Percentiles rank a stretch among this genome's conserved stretches.
These are phyloP conservation scores for Ficedula albicollis DNA, from an alignment of 2,797 vertebrate species.

Conservation along the genomic window DNA sequence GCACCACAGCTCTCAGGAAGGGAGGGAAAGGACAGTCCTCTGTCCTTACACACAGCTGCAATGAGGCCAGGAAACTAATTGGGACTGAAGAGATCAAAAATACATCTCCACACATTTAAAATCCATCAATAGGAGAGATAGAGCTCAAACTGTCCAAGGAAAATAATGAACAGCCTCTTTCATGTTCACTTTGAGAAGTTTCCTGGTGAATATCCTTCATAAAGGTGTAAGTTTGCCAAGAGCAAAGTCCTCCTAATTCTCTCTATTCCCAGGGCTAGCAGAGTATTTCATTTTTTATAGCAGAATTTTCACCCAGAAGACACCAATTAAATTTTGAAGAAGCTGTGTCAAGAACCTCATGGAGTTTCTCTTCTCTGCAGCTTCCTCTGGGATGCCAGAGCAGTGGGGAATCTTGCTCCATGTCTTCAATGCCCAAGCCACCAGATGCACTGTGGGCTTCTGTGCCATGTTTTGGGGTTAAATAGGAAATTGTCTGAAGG, in stretches of 20 bases:
- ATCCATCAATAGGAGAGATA: neutral
- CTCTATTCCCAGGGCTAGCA: neutral
- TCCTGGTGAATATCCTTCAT: neutral
- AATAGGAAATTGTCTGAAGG: neutral
- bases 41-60: neutral
- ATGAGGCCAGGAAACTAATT: neutral
- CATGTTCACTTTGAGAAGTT: neutral
- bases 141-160: neutral
- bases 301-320: neutral
- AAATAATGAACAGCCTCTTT: neutral
- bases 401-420: rapidly evolving
- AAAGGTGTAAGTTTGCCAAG: neutral
- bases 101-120: neutral
- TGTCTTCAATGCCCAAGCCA: neutral
- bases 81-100: neutral
- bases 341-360: neutral
- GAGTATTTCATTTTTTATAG: neutral
- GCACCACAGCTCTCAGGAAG: neutral
- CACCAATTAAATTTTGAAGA: neutral
- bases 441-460: neutral
- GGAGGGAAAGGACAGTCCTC: neutral
- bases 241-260: neutral
- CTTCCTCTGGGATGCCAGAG: neutral
- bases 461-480: neutral
- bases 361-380: neutral